Base-by-base conservation (phyloP, 2,888 invertebrate species). In the Hermaeophaga mercurialis region DNA sequence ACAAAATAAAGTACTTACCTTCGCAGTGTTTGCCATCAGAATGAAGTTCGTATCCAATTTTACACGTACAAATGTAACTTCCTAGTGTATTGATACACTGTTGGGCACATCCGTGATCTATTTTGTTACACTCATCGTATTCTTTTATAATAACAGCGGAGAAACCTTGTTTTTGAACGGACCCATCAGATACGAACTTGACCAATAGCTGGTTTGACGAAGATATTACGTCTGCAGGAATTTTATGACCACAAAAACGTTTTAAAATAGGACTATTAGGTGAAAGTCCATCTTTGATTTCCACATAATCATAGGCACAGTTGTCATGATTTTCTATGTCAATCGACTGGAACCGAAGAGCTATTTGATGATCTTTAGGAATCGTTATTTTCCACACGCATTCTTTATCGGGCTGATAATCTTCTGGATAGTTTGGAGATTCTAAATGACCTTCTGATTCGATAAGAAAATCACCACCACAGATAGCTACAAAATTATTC, bases 291-390 rank as follows among this genome's bases (percentile, higher is more conserved):
- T 98, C 97, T 33, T 95, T 82, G 1, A 99, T 88, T 78, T 97
- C 96, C 14, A 99, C 89, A 74, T 91, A 96, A 76, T 99, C 99
- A 75, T 99, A 99, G 15, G 96, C 94, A 76, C 99, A 99, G 67
- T 92, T 94, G 77, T 99, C 98, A 74, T 98, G 97, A 78, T 96
- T 96, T 80, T 99, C 99, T 61, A 99, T 91, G 82, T 98, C 97
- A 77, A 99, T 98, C 0, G 96, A 94, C 73, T 96, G 95, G 79
- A 99, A 97, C 73, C 94, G 90, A 41, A 99, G 82, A 0, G 95
- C 95, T 46, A 84, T 83, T 78, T 91, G 90, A 75, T 86, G 92
- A 54, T 88, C 90, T 73, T 90, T 89, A 1, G 96, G 94, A 0
- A 97, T 97, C 0, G 93, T 90, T 26, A 99, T 87, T 71, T 87